These are phyloP conservation scores for Cisticola juncidis DNA, from an alignment of 2,113 vertebrate species.

Conservation along the genomic window DNA sequence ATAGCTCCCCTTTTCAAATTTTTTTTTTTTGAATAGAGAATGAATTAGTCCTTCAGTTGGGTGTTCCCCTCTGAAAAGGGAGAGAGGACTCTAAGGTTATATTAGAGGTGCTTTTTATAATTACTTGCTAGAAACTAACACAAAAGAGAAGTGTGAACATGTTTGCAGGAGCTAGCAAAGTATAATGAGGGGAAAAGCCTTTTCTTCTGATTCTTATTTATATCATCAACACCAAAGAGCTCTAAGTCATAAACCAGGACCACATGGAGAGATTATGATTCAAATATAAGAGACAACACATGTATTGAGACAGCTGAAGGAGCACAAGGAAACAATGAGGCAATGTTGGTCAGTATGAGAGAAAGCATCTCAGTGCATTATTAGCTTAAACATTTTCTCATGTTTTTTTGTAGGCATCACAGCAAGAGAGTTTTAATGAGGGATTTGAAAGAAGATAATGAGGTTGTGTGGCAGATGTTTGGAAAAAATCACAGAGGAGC, in stretches of 20 bases:
- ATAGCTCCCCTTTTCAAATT: background rate
- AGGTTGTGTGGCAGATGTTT: slow-evolving; percentile 61
- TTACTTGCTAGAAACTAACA: slow-evolving; percentile 12
- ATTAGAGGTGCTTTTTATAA: background rate
- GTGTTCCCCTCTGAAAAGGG: background rate
- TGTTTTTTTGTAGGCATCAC: slow-evolving; percentile 34
- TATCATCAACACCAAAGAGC: slow-evolving; percentile 9
- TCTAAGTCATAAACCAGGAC: slow-evolving; percentile 10
- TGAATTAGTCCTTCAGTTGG: background rate
- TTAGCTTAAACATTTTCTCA: slow-evolving; percentile 39
- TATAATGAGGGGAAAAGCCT: slow-evolving; percentile 33
- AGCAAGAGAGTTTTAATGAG: slow-evolving; percentile 66
- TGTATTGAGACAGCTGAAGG: background rate
- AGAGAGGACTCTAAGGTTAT: background rate
- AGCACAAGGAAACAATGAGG: slow-evolving; percentile 25
- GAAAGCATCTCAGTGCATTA: background rate
- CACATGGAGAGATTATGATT: slow-evolving; percentile 20
- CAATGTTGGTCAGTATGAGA: slow-evolving; percentile 8
- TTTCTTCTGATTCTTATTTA: slow-evolving; percentile 41
- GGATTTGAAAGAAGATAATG: slow-evolving; percentile 62
- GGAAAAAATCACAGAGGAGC: slow-evolving; percentile 38
- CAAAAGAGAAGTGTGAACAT: slow-evolving; percentile 31
- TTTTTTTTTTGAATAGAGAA: background rate
- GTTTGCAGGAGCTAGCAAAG: background rate
- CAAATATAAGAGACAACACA: background rate